Base-by-base conservation (phyloP, 2,113 vertebrate genomes). In the Pleuronectes platessa region DNA sequence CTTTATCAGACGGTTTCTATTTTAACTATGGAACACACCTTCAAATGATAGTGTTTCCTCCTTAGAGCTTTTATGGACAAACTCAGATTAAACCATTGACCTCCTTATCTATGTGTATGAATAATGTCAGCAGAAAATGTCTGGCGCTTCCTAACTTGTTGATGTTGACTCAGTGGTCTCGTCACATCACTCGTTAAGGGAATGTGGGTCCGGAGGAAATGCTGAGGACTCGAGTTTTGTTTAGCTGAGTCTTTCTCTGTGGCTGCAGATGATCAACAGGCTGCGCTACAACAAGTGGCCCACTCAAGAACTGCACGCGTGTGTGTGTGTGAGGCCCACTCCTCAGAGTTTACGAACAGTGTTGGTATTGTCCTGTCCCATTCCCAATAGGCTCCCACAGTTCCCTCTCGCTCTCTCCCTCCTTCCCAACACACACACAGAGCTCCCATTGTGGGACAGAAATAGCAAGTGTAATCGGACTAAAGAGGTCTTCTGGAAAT, bases 291-390 rank as follows among this genome's bases (percentile, higher is more conserved):
- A 73, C 84, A 86, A 88, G 81, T 88, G 82, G 74, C 68, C 78
- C 75, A 60, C 85, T 90, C 55, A 78, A 82, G 14, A 59, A 35
- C 49, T 63, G 53, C 59, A 74, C 75, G 76, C 61, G 66, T 37
- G 53, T 51, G 42, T 54, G 66, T 63, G 64, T 61, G 63, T 74
- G 77, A 72, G 83, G 82, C 78, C 78, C 79, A 67, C 84, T 85
- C 80, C 75, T 83, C 85, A 70, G 74, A 81, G 78, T 84, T 79
- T 78, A 76, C 23, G 55, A 93, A 93, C 92, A 93, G 85, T 79
- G 85, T 87, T 31, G 23, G 78, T 88, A 93, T 93, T 94, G 93
- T 95, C 85, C 88, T 77, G 65, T 85, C 76, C 76, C 56, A 40
- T 81, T 88, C 84, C 83, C 84, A 82, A 49, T 53, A 76, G 83